Base-by-base conservation (phyloP, 2,113 vertebrate species). In the Camelus dromedarius region DNA sequence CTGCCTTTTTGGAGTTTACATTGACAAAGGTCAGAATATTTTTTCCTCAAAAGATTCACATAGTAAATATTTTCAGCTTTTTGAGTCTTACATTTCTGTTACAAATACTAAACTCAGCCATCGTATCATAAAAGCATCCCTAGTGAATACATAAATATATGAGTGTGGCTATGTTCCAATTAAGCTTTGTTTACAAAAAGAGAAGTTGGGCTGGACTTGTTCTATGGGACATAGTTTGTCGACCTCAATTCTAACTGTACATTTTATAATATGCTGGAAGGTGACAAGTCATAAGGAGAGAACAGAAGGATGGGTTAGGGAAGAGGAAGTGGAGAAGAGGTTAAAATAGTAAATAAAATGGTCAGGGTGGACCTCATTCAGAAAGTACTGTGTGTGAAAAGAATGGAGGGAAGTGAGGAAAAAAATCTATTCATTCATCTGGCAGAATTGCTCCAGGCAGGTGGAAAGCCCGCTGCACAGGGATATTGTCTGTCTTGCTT, bases 11-110 rank as follows among this genome's bases (percentile, higher is more conserved):
- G 14, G 19, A 50, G 3, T 77, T 88, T 70, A 58, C 16, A 72
- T 86, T 85, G 62, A 67, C 0, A 38, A n/a, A 2, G 3, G 24
- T 84, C 28, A 72, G 54, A 52, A 8, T 1, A 46, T n/a, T 67
- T 35, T 79, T 88, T 42, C 50, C 5, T 67, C 42, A 66, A 84
- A 14, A 67, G 1, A 35, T 56, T 5, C 11, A 30, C 20, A 48
- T 52, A 86, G 19, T 46, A 95, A 93, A 32, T 67, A 60, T 35
- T 67, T 69, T 90, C 9, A 87, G 67, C 11, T 76, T 93, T 60
- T 5, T 13, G 8, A 3, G 14, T 77, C 10, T 24, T 52, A n/a
- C 4, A 52, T 48, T 82, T 66, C 48, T 92, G 20, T 50, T 76
- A 13, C 11, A 69, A 60, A 24, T 35, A 80, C 2, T 86, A n/a